Conservation (phyloP, 2,113 vertebrate genomes). For the Cyphomyrus plagiostoma region DNA sequence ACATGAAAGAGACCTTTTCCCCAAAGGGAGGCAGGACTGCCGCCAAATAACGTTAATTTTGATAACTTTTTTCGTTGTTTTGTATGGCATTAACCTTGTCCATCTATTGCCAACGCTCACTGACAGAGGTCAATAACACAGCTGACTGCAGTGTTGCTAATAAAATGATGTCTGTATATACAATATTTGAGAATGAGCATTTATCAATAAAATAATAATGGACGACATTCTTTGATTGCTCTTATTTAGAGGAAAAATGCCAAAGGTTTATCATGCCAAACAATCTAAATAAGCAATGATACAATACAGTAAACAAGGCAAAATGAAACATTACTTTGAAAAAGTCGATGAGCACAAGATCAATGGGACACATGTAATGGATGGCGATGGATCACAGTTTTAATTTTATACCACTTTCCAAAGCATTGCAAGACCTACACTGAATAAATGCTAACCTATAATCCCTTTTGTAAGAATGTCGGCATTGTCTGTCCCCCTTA, state of each 20-base stretch:
- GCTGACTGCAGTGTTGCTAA: constrained; percentile 50
- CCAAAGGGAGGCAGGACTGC: constrained; percentile 59
- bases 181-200: not conserved
- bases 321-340: constrained; percentile 42
- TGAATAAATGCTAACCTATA: constrained; percentile 95
- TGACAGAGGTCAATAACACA: constrained; percentile 46
- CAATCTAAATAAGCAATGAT: constrained; percentile 32
- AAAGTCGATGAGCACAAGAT: constrained; percentile 78
- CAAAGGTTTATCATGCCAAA: not conserved
- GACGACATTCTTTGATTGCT: not conserved
- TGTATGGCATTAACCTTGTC: constrained; percentile 55
- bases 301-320: constrained; percentile 26
- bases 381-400: constrained; percentile 81
- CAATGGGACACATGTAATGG: constrained; percentile 75
- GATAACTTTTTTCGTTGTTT: constrained; percentile 64
- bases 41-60: constrained; percentile 65
- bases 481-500: constrained; percentile 81
- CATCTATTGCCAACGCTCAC: constrained; percentile 30
- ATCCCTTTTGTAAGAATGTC: constrained; percentile 76
- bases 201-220: not conserved
- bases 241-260: not conserved
- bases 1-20: constrained; percentile 68
- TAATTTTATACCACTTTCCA: constrained; percentile 83
- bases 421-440: constrained; percentile 74
- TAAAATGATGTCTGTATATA: constrained; percentile 37